These are phyloP conservation scores for Ophraella communa DNA, from an alignment of 2,888 invertebrate genomes.

Conservation along the genomic window DNA sequence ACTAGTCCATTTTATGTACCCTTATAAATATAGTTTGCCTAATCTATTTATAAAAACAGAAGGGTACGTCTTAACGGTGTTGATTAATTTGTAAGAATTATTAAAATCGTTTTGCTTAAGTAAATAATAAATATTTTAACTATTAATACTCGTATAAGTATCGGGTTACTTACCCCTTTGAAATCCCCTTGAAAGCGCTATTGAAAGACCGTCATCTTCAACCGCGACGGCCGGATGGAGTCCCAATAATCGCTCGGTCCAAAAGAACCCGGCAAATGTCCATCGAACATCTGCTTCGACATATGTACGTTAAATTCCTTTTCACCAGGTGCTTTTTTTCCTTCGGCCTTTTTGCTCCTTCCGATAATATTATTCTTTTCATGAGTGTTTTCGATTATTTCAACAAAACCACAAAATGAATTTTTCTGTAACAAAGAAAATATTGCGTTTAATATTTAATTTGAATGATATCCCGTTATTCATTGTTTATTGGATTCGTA, in stretches of 20 bases:
- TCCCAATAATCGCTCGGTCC: slow-evolving; percentile 15
- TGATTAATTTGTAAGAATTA: too few relatives aligned
- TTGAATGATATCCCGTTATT: not conserved
- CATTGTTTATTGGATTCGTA: too few relatives aligned
- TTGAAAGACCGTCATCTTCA: not conserved
- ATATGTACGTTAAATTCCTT: slow-evolving; percentile 48
- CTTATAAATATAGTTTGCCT: too few relatives aligned
- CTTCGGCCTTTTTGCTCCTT: slow-evolving; percentile 26
- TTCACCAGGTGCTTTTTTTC: slow-evolving; percentile 45
- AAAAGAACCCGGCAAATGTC: slow-evolving; percentile 36
- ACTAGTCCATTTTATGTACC: too few relatives aligned
- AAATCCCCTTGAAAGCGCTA: not conserved
- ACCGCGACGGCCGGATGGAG: slow-evolving; percentile 27
- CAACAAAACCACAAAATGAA: not conserved
- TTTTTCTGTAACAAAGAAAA: not conserved
- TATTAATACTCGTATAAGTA: not conserved
- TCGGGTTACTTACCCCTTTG: not conserved
- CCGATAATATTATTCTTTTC: slow-evolving; percentile 12
- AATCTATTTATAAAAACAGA: too few relatives aligned
- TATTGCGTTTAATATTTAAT: not conserved
- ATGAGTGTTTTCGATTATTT: slow-evolving; percentile 8
- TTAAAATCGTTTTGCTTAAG: too few relatives aligned
- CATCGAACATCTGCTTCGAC: slow-evolving; percentile 48
- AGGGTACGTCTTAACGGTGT: too few relatives aligned
- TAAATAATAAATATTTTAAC: too few relatives aligned